These are phyloP conservation scores for Spheniscus mendiculus DNA, from an alignment of 2,113 vertebrate genomes.

Conservation along the genomic window DNA sequence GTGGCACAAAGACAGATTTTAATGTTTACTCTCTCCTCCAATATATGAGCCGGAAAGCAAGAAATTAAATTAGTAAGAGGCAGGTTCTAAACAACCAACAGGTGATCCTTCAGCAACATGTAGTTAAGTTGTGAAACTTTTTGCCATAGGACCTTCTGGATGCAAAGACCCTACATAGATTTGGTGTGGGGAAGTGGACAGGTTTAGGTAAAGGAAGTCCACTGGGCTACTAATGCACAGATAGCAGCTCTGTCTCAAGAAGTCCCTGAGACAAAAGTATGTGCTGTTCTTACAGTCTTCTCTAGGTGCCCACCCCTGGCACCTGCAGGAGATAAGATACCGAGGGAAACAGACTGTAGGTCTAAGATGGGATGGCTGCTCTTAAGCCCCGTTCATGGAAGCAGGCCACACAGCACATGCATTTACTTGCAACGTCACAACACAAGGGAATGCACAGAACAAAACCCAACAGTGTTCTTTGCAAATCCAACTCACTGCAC, in stretches of 20 bases:
- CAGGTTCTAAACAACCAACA: not conserved
- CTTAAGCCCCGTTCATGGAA: not conserved
- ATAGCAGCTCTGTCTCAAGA: not conserved
- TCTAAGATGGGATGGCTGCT: not conserved
- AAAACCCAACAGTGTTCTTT: not conserved
- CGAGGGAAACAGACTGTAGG: not conserved
- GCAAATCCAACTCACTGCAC: not conserved
- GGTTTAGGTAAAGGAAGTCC: not conserved
- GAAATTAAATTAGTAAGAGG: not conserved
- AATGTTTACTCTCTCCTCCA: not conserved
- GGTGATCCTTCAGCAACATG: not conserved
- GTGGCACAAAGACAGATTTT: not conserved
- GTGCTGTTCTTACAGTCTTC: not conserved
- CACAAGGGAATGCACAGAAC: not conserved
- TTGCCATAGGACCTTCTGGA: not conserved
- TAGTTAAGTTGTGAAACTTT: not conserved
- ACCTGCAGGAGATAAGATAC: not conserved
- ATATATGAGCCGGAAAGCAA: not conserved
- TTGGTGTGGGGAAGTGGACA: not conserved
- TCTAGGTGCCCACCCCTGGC: not conserved
- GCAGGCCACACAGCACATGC: not conserved
- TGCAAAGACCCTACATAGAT: not conserved
- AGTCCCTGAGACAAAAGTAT: not conserved
- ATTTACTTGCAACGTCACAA: not conserved
- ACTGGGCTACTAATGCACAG: not conserved